Base-by-base conservation (phyloP, 2,113 vertebrate genomes). In the Takifugu bimaculatus region DNA sequence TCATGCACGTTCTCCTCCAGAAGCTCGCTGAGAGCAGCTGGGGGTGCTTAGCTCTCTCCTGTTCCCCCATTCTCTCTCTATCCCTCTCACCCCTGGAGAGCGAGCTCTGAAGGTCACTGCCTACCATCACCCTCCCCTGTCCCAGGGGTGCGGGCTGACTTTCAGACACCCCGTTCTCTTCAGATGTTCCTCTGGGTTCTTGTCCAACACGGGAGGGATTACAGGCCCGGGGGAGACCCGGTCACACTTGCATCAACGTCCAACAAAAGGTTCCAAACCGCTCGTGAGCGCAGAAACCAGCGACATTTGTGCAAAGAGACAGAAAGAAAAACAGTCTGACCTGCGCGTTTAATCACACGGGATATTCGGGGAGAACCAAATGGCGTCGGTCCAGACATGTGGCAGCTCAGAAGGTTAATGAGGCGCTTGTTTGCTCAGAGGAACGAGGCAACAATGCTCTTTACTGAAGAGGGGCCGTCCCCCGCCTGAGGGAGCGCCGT, bases 321-420 rank as follows among this genome's bases (percentile, higher is more conserved):
- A 6, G 4, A 6, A 5, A 6, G 29, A 32, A 32, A 20, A 20
- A 20, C 20, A 20, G 5, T 29, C 28, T 29, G 28, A 4, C 1
- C 29, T 5, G 29, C 4, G 29, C 4, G 29, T 45, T 45, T 45
- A 32, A 39, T 54, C 20, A 35, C 76, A 69, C 45, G 54, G 65
- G 20, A 54, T 57, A 32, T 53, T 28, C 6, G 32, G 27, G 56
- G 26, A 29, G 59, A 70, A 60, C 58, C 71, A 64, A 70, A 56
- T 60, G 53, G 27, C 1, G 9, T 72, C 52, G 64, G 57, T 29
- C 77, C 20, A 29, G 75, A 15, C 64, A 72, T 80, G 70, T 77
- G 69, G 65, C 60, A 66, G 63, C 79, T 82, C 44, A 64, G 89
- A 87, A 90, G 86, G 85, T 87, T 87, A 91, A 90, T 88, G 88